phyloP scores from a whole-genome alignment of 2,113 vertebrate species.

The Eidolon helvum region DNA sequence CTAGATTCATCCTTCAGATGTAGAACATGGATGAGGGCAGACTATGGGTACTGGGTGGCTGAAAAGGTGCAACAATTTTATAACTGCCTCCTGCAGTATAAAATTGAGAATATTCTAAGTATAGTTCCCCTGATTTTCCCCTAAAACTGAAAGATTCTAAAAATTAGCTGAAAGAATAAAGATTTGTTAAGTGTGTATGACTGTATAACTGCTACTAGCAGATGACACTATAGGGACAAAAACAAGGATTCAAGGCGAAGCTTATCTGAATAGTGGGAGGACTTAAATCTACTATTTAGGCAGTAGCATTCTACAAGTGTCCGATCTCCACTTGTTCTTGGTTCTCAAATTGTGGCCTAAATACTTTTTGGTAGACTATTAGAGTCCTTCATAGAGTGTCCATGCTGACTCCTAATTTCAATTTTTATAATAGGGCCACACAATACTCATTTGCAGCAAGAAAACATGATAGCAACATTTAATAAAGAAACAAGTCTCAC shows the following conservation, averaged over 20 bases:
- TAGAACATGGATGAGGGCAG: not conserved
- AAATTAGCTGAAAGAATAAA: constrained; percentile 6
- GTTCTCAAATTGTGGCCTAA: not conserved
- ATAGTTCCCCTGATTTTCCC: not conserved
- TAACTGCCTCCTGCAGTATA: not conserved
- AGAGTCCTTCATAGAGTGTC: not conserved
- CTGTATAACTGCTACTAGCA: not conserved
- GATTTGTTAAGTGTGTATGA: not conserved
- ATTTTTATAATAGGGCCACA: not conserved
- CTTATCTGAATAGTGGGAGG: not conserved
- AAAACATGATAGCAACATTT: constrained; percentile 7
- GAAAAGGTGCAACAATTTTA: not conserved
- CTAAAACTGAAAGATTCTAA: not conserved
- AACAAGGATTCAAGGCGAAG: not conserved
- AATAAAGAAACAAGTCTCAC: not conserved
- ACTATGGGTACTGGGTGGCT: not conserved
- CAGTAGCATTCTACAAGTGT: not conserved
- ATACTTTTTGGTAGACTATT: not conserved
- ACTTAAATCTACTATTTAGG: not conserved
- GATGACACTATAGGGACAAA: not conserved
- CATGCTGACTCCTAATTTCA: not conserved
- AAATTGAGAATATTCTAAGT: not conserved
- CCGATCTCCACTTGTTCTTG: not conserved
- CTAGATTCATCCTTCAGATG: not conserved
- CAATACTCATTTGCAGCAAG: not conserved